Evolutionary conservation across 2,113 vertebrate species (phyloP), one percentile per base, ranked within the genome.

Genomic region (Elgaria multicarinata): DNA sequence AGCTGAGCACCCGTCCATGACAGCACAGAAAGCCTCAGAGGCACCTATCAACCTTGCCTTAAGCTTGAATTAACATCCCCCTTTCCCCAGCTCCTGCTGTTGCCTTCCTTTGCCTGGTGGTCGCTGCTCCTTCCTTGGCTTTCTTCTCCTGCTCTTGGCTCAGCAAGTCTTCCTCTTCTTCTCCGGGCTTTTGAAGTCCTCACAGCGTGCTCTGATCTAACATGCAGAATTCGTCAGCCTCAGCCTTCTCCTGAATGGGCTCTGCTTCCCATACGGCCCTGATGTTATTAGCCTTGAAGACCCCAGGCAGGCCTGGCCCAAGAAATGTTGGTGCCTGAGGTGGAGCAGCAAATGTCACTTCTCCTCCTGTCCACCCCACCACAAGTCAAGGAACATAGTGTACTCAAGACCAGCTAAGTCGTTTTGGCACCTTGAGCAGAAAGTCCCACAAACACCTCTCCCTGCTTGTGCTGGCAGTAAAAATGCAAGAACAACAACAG

Each of bases 181-280:
- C 31, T 12, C 66, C n/a, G 50, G 53, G 36, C 79, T 74, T 88
- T 74, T 83, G 79, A 75, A 83, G 79, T 62, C 78, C 53, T 83
- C 87, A 42, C 50, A 82, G 53, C 39, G 46, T 33, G 78, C 6
- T 31, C 64, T 74, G 69, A 75, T 83, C 39, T 75, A 53, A 75
- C 87, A 75, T 67, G 75, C 62, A 50, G 87, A 74, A 82, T 58
- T 50, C 26, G 67, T 62, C 67, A 58, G 50, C 22, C 36, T 53
- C 26, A n/a, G 9, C 36, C 28, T 53, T 74, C 18, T 88, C 50
- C 66, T 42, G 16, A 74, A 16, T 6, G 9, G 39, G 16, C 36
- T 58, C 24, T 58, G 67, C 36, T 55, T 72, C 87, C 53, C 50
- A 9, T 62, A 46, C 24, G 50, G 75, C 31, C 46, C 58, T 66